Evolutionary conservation across 2,113 vertebrate genomes (phyloP).

Genomic region (Lanius collurio): DNA sequence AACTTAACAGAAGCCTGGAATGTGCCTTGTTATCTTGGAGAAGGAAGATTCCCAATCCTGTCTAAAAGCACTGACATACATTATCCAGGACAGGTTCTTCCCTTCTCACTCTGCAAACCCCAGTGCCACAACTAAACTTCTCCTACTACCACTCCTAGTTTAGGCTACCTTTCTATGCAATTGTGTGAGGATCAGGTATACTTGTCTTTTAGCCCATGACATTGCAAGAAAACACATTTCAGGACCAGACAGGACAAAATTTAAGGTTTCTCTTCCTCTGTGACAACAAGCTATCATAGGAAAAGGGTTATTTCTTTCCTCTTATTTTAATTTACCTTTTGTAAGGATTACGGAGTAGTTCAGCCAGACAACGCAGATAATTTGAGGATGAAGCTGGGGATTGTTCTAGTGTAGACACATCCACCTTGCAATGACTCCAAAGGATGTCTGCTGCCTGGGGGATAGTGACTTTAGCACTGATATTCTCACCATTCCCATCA

Average conservation of each 20-base stretch:
- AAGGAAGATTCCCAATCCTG: background rate
- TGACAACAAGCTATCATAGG: background rate
- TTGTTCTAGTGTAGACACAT: conserved; percentile 66
- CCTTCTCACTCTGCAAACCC: background rate
- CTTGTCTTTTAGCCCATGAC: background rate
- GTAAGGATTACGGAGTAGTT: conserved; percentile 67
- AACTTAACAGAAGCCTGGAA: background rate
- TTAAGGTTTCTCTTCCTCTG: background rate
- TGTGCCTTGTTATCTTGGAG: background rate
- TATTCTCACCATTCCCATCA: conserved; percentile 56
- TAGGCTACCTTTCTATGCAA: background rate
- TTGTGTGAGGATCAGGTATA: background rate
- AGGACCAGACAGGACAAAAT: background rate
- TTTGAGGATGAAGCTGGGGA: conserved; percentile 59
- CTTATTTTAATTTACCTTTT: conserved; percentile 72
- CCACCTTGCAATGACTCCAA: conserved; percentile 88
- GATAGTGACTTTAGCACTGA: background rate
- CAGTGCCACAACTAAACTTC: background rate
- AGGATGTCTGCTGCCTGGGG: conserved; percentile 86
- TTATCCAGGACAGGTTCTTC: background rate
- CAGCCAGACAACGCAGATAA: conserved; percentile 79
- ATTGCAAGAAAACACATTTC: background rate
- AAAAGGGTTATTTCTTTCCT: background rate
- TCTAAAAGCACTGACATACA: background rate
- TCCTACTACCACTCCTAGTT: background rate